A percentile compares a stretch with the other conserved stretches of the same genome.
phyloP scores from a whole-genome alignment of 2,888 invertebrate genomes.

The Salticus scenicus region DNA sequence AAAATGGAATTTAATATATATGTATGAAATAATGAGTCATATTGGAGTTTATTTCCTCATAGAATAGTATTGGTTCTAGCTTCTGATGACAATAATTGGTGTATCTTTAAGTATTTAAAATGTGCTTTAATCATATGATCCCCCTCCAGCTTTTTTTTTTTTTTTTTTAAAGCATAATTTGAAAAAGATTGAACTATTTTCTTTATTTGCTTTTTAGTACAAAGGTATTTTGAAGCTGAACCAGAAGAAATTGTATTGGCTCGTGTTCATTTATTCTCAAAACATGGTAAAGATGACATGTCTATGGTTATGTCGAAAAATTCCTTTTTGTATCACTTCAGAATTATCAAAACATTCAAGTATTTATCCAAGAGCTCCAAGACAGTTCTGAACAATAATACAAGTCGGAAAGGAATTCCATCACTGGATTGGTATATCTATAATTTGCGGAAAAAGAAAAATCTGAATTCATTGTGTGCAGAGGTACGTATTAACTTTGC shows the following conservation, averaged over 20 bases:
- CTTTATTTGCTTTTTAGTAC: conserved; percentile 37
- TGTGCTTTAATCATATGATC: no score
- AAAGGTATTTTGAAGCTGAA: conserved; percentile 39
- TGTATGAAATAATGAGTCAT: no score
- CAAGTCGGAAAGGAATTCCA: conserved; percentile 11
- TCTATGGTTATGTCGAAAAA: conserved; percentile 35
- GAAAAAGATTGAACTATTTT: no score
- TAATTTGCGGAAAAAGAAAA: conserved; percentile 24
- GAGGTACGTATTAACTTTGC: conserved; percentile 29
- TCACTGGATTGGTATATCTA: conserved; percentile 51
- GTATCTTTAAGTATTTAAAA: no score
- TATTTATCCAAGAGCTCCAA: neutral
- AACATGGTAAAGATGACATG: neutral
- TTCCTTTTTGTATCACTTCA: conserved; percentile 36
- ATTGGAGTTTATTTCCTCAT: no score
- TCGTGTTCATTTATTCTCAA: conserved; percentile 36
- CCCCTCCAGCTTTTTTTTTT: no score
- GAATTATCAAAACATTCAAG: conserved; percentile 13
- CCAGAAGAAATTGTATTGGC: conserved; percentile 58
- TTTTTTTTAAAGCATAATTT: no score
- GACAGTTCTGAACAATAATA: neutral
- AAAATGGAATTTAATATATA: no score
- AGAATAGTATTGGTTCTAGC: no score
- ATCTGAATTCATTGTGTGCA: conserved; percentile 2
- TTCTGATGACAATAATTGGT: no score